Percentiles rank a stretch among this genome's conserved stretches.
These are phyloP conservation scores for Aporophyla nigra DNA, from an alignment of 2,888 invertebrate genomes.

Conservation along the genomic window DNA sequence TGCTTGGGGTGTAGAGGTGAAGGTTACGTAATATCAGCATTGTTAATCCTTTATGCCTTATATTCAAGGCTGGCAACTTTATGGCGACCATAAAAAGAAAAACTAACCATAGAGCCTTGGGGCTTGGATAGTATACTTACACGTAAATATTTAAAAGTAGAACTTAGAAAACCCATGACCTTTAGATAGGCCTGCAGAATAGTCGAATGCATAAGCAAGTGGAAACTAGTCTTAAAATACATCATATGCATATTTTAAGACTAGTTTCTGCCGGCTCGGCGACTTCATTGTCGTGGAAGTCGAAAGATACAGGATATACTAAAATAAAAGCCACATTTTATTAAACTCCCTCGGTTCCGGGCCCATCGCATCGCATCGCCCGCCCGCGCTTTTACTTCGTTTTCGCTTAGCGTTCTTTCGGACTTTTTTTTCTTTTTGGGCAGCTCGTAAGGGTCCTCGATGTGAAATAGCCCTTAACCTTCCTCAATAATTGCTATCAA, in stretches of 20 bases:
- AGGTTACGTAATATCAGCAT: slow-evolving; percentile 55
- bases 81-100: slow-evolving; percentile 49
- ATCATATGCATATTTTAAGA: slow-evolving; percentile 5
- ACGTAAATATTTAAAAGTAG: slow-evolving; percentile 25
- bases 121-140: slow-evolving; percentile 12
- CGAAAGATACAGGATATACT: background rate
- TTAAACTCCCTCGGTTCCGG: background rate
- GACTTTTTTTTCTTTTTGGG: background rate
- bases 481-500: background rate
- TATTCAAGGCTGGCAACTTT: slow-evolving; percentile 58
- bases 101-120: slow-evolving; percentile 22
- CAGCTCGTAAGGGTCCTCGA: background rate
- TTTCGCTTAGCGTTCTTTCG: background rate
- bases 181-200: slow-evolving; percentile 4
- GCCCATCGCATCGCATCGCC: background rate
- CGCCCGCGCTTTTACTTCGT: too few species aligned
- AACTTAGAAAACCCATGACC: slow-evolving; percentile 14
- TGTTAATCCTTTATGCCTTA: slow-evolving; percentile 53
- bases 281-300: background rate
- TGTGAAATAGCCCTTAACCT: background rate
- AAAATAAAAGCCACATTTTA: background rate
- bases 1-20: slow-evolving; percentile 46
- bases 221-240: too few species aligned
- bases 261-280: background rate
- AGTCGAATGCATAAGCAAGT: background rate